Percentiles rank a stretch among this genome's conserved stretches.
phyloP scores from a whole-genome alignment of 2,888 invertebrate genomes.

The Andricus curvator region DNA sequence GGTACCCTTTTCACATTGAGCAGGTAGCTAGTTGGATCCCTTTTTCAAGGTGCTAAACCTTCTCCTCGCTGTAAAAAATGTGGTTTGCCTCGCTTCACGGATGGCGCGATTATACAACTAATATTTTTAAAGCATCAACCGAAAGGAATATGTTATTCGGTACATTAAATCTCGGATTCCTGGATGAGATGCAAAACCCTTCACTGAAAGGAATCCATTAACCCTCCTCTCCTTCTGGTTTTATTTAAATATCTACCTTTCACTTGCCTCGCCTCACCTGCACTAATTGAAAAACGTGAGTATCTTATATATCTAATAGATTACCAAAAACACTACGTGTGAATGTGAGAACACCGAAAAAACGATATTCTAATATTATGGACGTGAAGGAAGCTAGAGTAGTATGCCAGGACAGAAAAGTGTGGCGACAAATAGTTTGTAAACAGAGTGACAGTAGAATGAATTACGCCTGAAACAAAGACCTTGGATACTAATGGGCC shows the following conservation, averaged over 20 bases:
- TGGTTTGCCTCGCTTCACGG: constrained; percentile 4
- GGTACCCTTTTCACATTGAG: neutral
- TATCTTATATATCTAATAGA: no score
- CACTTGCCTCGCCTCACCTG: no score
- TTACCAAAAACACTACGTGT: no score
- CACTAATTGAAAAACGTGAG: no score
- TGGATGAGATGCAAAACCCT: neutral
- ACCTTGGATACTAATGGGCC: no score
- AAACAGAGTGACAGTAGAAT: no score
- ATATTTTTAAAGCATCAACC: neutral
- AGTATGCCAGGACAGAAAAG: no score
- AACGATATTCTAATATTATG: no score
- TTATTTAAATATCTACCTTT: neutral
- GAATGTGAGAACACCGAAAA: no score
- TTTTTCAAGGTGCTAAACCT: neutral
- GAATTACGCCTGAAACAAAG: no score
- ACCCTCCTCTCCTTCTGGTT: neutral
- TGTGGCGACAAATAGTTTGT: no score
- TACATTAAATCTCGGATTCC: neutral
- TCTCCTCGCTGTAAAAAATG: neutral
- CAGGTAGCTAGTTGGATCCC: neutral
- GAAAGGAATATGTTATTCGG: neutral
- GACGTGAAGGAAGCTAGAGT: no score
- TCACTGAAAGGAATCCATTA: neutral
- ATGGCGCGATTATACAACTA: neutral